Conservation (phyloP, 2,888 invertebrate species). For the Osedax frankpressi region DNA sequence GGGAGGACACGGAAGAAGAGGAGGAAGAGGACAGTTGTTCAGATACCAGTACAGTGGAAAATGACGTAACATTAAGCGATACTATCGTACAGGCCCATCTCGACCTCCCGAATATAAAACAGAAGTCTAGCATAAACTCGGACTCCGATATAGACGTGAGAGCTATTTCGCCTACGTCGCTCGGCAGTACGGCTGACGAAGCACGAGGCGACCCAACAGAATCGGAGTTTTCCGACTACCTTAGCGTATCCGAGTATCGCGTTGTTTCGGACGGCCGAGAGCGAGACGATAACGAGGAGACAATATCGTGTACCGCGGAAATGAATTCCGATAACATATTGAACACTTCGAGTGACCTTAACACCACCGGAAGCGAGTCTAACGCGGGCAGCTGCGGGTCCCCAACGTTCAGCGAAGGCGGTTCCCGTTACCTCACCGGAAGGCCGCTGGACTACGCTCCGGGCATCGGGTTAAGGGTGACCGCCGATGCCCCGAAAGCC, state of each 20-base stretch:
- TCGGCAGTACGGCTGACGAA: not conserved
- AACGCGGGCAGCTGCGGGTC: slow-evolving; percentile 6
- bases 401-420: slow-evolving; percentile 20
- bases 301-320: not conserved
- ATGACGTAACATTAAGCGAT: not conserved
- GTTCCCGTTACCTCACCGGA: slow-evolving; percentile 23
- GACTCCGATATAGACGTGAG: no score
- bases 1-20: not conserved
- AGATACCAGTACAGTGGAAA: not conserved
- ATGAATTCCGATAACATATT: not conserved
- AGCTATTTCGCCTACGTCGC: not conserved
- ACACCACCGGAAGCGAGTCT: not conserved
- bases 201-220: not conserved
- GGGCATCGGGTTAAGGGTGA: slow-evolving; percentile 27
- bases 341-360: not conserved
- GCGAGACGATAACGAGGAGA: not conserved
- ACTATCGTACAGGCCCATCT: no score
- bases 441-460: slow-evolving; percentile 24
- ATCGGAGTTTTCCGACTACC: not conserved
- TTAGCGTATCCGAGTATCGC: not conserved
- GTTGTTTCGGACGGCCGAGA: not conserved
- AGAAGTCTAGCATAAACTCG: not conserved
- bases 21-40: not conserved
- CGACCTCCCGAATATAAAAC: no score
- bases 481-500: slow-evolving; percentile 28